These are phyloP conservation scores for Anseranas semipalmata DNA, from an alignment of 2,113 vertebrate genomes.

Conservation along the genomic window DNA sequence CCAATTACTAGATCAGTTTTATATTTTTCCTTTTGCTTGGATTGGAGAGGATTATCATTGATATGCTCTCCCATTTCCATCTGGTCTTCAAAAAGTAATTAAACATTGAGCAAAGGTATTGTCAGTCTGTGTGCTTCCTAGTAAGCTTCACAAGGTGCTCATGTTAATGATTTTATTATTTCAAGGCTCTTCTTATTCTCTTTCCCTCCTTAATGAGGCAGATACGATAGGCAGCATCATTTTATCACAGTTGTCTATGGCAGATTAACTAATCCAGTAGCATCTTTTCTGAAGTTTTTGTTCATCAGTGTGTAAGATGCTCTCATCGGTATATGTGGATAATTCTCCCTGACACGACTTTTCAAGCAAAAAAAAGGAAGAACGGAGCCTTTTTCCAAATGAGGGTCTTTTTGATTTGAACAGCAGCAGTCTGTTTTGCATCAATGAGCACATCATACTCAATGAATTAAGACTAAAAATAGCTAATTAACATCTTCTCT, in stretches of 20 bases:
- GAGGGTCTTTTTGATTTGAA: not conserved
- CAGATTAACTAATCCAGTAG: not conserved
- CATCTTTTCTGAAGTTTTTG: not conserved
- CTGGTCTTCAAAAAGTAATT: conserved; percentile 26
- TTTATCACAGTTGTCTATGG: not conserved
- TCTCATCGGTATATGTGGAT: not conserved
- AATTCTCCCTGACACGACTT: not conserved
- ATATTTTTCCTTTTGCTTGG: not conserved
- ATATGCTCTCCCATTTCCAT: not conserved
- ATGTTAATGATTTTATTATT: conserved; percentile 43
- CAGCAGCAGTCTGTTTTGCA: not conserved
- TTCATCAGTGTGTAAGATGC: not conserved
- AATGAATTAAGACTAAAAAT: conserved; percentile 47
- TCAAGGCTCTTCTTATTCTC: not conserved
- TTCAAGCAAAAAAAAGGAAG: not conserved
- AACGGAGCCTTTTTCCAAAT: not conserved
- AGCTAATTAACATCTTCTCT: conserved; percentile 42
- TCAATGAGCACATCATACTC: not conserved
- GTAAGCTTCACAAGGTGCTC: conserved; percentile 30
- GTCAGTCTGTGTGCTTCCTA: conserved; percentile 22
- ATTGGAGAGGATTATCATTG: not conserved
- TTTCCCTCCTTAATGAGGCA: conserved; percentile 38
- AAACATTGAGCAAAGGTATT: not conserved
- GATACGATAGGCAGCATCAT: conserved; percentile 3
- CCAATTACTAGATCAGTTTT: not conserved